These are phyloP conservation scores for Reticulitermes speratus DNA, from an alignment of 1,140 invertebrate genomes.

Conservation along the genomic window DNA sequence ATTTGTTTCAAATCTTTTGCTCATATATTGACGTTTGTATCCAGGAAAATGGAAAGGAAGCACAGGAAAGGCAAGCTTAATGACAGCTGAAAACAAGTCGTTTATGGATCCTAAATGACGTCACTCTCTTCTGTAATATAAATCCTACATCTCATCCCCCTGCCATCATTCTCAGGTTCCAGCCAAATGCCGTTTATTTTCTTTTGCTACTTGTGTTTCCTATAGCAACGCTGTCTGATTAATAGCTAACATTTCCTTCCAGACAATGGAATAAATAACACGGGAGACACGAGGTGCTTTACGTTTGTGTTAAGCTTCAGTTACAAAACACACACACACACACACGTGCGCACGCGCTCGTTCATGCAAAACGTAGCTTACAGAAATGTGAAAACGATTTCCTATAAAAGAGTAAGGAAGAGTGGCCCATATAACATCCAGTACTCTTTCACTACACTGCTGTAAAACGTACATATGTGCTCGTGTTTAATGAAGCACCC, in stretches of 20 bases:
- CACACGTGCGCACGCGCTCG: neutral
- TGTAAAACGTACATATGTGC: no score
- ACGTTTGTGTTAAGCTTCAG: neutral
- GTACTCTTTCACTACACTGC: no score
- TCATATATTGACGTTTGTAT: neutral
- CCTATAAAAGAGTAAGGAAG: neutral
- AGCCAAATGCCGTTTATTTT: neutral
- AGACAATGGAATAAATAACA: neutral
- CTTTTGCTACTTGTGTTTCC: neutral
- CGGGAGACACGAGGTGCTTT: neutral
- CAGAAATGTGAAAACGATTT: neutral
- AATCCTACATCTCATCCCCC: neutral
- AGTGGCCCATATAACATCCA: neutral
- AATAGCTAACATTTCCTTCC: neutral
- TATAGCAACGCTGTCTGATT: neutral
- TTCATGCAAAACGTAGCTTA: neutral
- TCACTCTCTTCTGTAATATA: neutral
- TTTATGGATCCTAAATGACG: neutral
- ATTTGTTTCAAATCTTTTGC: neutral
- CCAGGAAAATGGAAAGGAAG: neutral
- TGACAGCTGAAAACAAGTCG: conserved; percentile 14
- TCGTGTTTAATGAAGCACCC: no score
- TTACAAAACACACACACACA: neutral
- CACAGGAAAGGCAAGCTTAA: neutral
- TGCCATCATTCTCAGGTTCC: conserved; percentile 5